Percentiles rank a stretch among this genome's conserved stretches.
Conservation (phyloP, 2,797 vertebrate genomes). For the Hyperoplus immaculatus region DNA sequence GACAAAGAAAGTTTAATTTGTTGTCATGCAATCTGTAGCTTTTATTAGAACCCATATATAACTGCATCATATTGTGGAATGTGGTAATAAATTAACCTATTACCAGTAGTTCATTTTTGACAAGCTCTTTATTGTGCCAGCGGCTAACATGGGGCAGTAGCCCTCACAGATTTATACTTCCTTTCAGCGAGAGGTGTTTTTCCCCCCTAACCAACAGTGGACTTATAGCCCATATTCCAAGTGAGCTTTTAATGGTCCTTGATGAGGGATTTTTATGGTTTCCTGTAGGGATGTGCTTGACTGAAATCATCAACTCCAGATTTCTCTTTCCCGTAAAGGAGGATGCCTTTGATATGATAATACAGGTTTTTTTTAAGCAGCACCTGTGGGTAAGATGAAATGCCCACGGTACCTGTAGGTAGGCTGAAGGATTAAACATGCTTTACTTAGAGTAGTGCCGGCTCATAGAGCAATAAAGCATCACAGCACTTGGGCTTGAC, state of each 20-base stretch:
- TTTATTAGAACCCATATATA: constrained; percentile 74
- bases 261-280: constrained; percentile 77
- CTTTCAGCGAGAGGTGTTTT: constrained; percentile 67
- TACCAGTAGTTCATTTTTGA: constrained; percentile 76
- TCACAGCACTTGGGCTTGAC: background rate
- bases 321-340: constrained; percentile 64
- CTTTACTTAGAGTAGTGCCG: constrained; percentile 37
- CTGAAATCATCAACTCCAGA: constrained; percentile 74
- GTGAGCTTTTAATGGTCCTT: constrained; percentile 74
- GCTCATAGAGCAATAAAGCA: constrained; percentile 18
- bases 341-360: constrained; percentile 79
- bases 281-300: constrained; percentile 58
- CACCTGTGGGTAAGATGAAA: constrained; percentile 65
- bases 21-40: constrained; percentile 71
- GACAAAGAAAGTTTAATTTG: constrained; percentile 67
- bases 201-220: constrained; percentile 64
- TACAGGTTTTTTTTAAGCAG: constrained; percentile 45
- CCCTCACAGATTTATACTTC: constrained; percentile 69
- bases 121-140: constrained; percentile 74
- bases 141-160: constrained; percentile 52
- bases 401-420: constrained; percentile 52
- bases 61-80: constrained; percentile 63
- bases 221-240: constrained; percentile 71
- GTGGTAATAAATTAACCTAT: constrained; percentile 77
- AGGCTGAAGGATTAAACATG: constrained; percentile 48